Base-by-base conservation (phyloP, 2,797 vertebrate species). In the Crocidura indochinensis region DNA sequence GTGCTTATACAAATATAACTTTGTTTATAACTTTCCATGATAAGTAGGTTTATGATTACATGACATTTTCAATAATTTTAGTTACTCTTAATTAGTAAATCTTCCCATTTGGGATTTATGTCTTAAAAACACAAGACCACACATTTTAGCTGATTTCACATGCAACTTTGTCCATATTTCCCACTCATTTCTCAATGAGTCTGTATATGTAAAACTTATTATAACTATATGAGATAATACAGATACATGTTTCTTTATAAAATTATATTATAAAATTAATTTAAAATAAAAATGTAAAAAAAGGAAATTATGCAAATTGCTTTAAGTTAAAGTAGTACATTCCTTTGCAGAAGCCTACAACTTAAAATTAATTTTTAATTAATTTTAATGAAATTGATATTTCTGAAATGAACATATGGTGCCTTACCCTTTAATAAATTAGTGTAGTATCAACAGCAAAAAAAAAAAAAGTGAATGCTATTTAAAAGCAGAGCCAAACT, bases 341-440 rank as follows among this genome's bases (percentile, higher is more conserved):
- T 86, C 46, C 31, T 69, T 92, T 81, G 17, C 17, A 88, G 93
- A 60, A 60, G 38, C 46, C 17, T 79, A 49, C 38, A 87, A 91
- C 79, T 95, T 91, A 74, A 93, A 94, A 75, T 92, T 68, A 89
- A 84, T n/a, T n/a, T n/a, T n/a, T n/a, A n/a, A n/a, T n/a, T n/a
- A n/a, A n/a, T n/a, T n/a, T n/a, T n/a, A 87, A 88, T 53, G n/a
- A 62, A 95, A 84, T 5, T 64, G 29, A 22, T 84, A 96, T 86
- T 93, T 93, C 88, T 51, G 60, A 96, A 88, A 86, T 64, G 82
- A 96, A 81, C 91, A 95, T 96, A 96, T 85, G 80, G 65, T 79
- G 17, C 84, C 86, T 74, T 91, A 87, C 74, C 93, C 90, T 94
- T 93, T 95, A 94, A 94, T 95, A 92, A 95, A 56, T 17, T 49